Evolutionary conservation across 2,113 vertebrate genomes (phyloP), one percentile per base, ranked within the genome.

Genomic region (Melanotaenia duboulayi): DNA sequence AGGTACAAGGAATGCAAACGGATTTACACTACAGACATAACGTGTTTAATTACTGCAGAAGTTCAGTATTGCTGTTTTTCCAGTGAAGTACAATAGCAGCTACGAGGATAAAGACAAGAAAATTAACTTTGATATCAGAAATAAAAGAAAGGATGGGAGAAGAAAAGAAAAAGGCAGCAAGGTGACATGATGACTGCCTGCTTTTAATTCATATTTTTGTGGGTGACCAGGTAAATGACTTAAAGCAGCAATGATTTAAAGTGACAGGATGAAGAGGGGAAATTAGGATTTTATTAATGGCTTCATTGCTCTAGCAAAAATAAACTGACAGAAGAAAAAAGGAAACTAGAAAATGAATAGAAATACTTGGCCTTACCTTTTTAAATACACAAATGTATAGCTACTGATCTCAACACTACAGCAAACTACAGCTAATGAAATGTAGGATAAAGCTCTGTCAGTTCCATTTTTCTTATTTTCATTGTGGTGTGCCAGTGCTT

Each of bases 191-290:
- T 32, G 55, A 71, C 48, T 74, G n/a, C 78, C 61, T 65, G 59
- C 48, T 70, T 65, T 78, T 61, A 76, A 74, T 23, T 65, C 76
- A 46, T 20, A 77, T 66, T 39, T 64, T 70, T 23, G 37, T 48
- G 59, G 24, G 48, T 57, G 78, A 65, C 58, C 61, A 52, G 70
- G 66, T 57, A 71, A 85, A 78, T 70, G 25, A 91, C 89, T 63
- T 80, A 74, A 83, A 71, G 76, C 39, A 44, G 78, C 57, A 73
- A 74, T 84, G 76, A 90, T 88, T 84, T 74, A 90, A 86, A 79
- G 65, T 14, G 81, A 79, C 78, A 78, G 67, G 50, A 42, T 61
- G 57, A 84, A 80, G 25, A 65, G 69, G 32, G 73, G 75, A 68
- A 78, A 74, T 74, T 22, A 74, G 66, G 46, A 77, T 68, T 78